A percentile compares a stretch with the other conserved stretches of the same genome.
phyloP scores from a whole-genome alignment of 2,888 invertebrate genomes.

The Norana najaformis region DNA sequence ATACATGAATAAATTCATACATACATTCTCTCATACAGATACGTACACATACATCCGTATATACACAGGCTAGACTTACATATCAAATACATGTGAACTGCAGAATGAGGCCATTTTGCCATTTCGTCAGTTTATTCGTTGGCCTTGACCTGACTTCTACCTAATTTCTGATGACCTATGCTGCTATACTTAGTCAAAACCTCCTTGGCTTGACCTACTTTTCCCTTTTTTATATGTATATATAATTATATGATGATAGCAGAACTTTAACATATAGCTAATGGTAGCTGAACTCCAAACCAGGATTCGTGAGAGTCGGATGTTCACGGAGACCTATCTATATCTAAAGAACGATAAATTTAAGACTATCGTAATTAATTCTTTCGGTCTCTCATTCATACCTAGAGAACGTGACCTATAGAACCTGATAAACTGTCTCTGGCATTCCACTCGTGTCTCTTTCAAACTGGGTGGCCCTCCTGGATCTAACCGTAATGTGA shows the following conservation, averaged over 20 bases:
- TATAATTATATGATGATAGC: too few species aligned
- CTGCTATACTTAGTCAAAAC: not conserved
- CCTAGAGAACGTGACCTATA: not conserved
- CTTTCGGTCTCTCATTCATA: not conserved
- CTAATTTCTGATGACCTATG: not conserved
- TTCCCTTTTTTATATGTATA: too few species aligned
- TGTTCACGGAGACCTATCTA: not conserved
- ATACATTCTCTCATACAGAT: too few species aligned
- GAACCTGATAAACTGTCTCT: not conserved
- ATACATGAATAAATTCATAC: too few species aligned
- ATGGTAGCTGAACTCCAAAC: not conserved
- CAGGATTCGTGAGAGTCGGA: not conserved
- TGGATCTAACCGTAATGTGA: too few species aligned
- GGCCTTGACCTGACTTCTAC: not conserved
- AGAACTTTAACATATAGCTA: not conserved
- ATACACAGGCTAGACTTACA: too few species aligned
- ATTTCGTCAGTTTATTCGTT: too few species aligned
- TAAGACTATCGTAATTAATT: not conserved
- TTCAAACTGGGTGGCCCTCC: too few species aligned
- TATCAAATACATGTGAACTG: too few species aligned
- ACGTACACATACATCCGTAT: too few species aligned
- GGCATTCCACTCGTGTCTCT: not conserved
- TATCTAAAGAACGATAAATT: not conserved
- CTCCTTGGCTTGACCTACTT: not conserved
- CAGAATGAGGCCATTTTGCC: too few species aligned